These are phyloP conservation scores for Rhynchomys soricoides DNA, from an alignment of 2,113 vertebrate genomes.

Conservation along the genomic window DNA sequence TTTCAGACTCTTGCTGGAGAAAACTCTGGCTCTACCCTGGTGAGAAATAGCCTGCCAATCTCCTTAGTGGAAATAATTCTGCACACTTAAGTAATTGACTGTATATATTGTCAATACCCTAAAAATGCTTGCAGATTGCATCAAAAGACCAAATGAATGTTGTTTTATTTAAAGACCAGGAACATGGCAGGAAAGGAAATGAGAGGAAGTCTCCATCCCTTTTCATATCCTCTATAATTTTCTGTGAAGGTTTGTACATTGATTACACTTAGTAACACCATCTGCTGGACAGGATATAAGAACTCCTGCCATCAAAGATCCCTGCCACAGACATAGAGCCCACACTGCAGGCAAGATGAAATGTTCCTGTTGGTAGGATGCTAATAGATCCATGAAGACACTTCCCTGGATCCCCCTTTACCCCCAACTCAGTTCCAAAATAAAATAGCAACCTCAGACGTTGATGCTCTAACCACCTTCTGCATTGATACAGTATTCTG, in stretches of 20 bases:
- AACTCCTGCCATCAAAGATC: slow-evolving; percentile 85
- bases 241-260: slow-evolving; percentile 84
- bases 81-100: slow-evolving; percentile 70
- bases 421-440: slow-evolving; percentile 30
- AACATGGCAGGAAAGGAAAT: slow-evolving; percentile 75
- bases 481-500: background rate
- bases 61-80: slow-evolving; percentile 56
- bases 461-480: background rate
- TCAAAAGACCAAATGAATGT: slow-evolving; percentile 76
- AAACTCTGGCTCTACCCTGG: background rate
- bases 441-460: background rate
- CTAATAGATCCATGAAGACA: slow-evolving; percentile 45
- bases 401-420: background rate
- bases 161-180: slow-evolving; percentile 79
- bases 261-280: slow-evolving; percentile 79
- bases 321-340: slow-evolving; percentile 42
- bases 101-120: slow-evolving; percentile 70
- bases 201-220: slow-evolving; percentile 66
- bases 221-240: slow-evolving; percentile 79
- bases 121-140: slow-evolving; percentile 80
- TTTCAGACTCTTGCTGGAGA: background rate
- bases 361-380: slow-evolving; percentile 59
- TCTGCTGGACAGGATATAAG: slow-evolving; percentile 73
- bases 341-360: slow-evolving; percentile 22
- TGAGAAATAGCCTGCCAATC: slow-evolving; percentile 53